These are phyloP conservation scores for Nephila pilipes DNA, from an alignment of 1,140 invertebrate species.

Conservation along the genomic window DNA sequence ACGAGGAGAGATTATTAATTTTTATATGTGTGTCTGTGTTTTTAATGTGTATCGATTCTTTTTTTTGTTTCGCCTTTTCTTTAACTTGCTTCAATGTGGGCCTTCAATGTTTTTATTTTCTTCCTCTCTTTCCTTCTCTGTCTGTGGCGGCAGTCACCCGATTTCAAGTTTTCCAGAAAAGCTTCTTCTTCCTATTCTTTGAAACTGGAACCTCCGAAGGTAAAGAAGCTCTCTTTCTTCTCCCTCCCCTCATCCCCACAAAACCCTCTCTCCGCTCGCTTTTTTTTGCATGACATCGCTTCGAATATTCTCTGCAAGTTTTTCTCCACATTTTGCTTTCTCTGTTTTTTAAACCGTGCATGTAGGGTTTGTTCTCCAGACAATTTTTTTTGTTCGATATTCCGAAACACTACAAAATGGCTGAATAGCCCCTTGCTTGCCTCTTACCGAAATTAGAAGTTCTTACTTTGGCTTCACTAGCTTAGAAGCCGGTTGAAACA, in stretches of 20 bases:
- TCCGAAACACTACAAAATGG: not conserved
- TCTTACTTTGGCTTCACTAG: not conserved
- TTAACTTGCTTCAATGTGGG: constrained; percentile 40
- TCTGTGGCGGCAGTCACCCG: constrained; percentile 89
- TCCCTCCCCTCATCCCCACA: not conserved
- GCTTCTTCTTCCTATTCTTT: constrained; percentile 97
- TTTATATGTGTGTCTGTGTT: not conserved
- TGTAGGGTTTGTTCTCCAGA: not conserved
- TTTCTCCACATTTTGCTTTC: not conserved
- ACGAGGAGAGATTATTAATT: not conserved
- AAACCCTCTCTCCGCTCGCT: not conserved
- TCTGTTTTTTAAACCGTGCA: not conserved
- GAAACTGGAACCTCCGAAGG: constrained; percentile 88
- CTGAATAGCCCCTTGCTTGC: not conserved
- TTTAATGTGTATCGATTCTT: not conserved
- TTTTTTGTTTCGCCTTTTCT: constrained; percentile 25
- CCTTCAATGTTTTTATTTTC: constrained; percentile 27
- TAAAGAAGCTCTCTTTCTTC: constrained; percentile 76
- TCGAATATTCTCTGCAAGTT: not conserved
- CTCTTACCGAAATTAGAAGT: not conserved
- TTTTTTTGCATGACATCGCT: constrained; percentile 25
- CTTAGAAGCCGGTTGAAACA: not conserved
- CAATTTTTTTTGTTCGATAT: not conserved
- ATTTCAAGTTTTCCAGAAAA: constrained; percentile 98
- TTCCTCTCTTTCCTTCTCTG: constrained; percentile 15